Percentiles rank a stretch among this genome's conserved stretches.
These are phyloP conservation scores for Monopterus albus DNA, from an alignment of 2,113 vertebrate genomes.

Conservation along the genomic window DNA sequence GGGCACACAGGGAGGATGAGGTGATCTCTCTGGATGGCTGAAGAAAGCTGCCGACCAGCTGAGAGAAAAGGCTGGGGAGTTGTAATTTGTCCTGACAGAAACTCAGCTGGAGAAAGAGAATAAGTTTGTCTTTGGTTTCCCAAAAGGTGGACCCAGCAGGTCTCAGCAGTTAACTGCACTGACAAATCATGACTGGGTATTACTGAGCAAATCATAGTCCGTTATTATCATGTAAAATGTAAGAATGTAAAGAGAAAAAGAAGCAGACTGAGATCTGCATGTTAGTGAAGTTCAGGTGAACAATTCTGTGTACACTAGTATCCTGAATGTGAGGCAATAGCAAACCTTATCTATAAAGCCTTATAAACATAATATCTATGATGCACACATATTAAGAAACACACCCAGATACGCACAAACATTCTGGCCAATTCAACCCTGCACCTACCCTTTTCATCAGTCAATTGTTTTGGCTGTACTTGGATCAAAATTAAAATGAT, in stretches of 20 bases:
- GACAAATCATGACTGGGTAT: neutral
- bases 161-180: neutral
- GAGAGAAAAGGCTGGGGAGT: conserved; percentile 21
- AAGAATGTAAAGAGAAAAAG: neutral
- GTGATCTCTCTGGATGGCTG: conserved; percentile 31
- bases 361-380: neutral
- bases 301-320: neutral
- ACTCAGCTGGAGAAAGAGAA: conserved; percentile 10
- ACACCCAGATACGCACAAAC: conserved; percentile 3
- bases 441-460: conserved; percentile 38
- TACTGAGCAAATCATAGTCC: neutral
- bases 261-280: neutral
- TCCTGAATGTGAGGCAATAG: neutral
- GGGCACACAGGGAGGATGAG: conserved; percentile 39
- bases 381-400: conserved; percentile 4
- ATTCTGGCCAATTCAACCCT: neutral
- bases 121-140: neutral
- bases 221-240: no score
- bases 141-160: neutral
- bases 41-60: conserved; percentile 41
- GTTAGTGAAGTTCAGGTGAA: neutral
- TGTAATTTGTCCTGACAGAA: conserved; percentile 6
- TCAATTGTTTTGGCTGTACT: conserved; percentile 40
- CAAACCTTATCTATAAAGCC: neutral
- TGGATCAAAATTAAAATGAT: conserved; percentile 27